Evolutionary conservation across 2,113 vertebrate genomes (phyloP), one percentile per base, ranked within the genome.

Genomic region (Colaptes auratus): DNA sequence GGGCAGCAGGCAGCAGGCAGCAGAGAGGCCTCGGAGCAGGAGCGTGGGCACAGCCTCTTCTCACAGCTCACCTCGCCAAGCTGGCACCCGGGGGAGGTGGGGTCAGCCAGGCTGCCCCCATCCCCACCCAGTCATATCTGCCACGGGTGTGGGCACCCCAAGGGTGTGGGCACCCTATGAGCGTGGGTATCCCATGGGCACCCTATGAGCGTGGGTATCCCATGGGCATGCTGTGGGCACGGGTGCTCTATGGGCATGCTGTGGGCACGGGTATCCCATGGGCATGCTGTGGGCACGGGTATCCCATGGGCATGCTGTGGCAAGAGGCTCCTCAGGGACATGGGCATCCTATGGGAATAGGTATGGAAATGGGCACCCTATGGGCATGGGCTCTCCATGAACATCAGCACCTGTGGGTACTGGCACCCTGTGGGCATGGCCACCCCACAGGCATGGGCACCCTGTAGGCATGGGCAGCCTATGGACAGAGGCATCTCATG

Each of bases 11-110:
- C 95, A 10, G 76, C 13, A 0, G 90, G 92, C 14, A 93, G 60
- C 0, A 1, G 3, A 11, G 78, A 5, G 16, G 88, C 70, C 65
- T 98, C 97, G 0, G 74, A 20, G 44, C 98, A 98, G 78, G 86
- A 95, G 10, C 0, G 33, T 16, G 83, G 95, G 14, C 98, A 98
- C 4, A 80, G 85, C 52, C 94, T 77, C 84, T 84, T 92, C 91
- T 98, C 97, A 1, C 98, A 98, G 85, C 93, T 98, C 94, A 98
- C 98, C 92, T 98, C 98, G 59, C 98, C 98, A 13, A 98, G 86
- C 98, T 98, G 92, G 27, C 18, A 17, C 17, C 4, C 3, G 27
- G 69, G 23, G 17, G 9, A 72, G 28, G 24, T 3, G 3, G n/a
- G 59, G 33, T 75, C 7, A 90, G 30, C 16, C 36, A 13, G 23